Percentiles rank a stretch among this genome's conserved stretches.
phyloP scores from a whole-genome alignment of 1,140 invertebrate species.

The Drosophila auraria region DNA sequence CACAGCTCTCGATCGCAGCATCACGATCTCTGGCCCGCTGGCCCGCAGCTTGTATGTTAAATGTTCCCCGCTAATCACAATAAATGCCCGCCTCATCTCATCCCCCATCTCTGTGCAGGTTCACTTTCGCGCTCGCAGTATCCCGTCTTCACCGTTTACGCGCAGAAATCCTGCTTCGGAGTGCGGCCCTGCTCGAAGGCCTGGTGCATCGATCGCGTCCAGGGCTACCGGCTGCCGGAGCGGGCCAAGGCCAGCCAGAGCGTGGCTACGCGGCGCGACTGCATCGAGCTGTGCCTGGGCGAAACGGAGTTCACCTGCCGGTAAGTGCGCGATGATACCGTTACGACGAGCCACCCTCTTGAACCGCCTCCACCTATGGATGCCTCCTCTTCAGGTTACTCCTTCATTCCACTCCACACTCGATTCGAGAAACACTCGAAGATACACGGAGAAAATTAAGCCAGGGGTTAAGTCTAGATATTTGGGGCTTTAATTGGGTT shows the following conservation, averaged over 20 bases:
- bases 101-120: slow-evolving; percentile 87
- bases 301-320: slow-evolving; percentile 96
- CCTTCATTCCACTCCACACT: slow-evolving; percentile 16
- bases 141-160: slow-evolving; percentile 97
- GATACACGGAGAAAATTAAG: slow-evolving; percentile 9
- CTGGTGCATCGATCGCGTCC: slow-evolving; percentile 97
- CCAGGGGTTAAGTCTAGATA: neutral
- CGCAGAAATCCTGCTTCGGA: slow-evolving; percentile 95
- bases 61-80: slow-evolving; percentile 52
- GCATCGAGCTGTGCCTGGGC: slow-evolving; percentile 94
- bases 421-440: slow-evolving; percentile 24
- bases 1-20: slow-evolving; percentile 44
- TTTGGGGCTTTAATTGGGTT: neutral
- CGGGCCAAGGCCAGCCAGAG: slow-evolving; percentile 90
- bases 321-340: slow-evolving; percentile 86
- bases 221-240: slow-evolving; percentile 92
- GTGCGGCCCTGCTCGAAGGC: slow-evolving; percentile 94
- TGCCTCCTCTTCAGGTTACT: slow-evolving; percentile 28
- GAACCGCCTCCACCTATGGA: slow-evolving; percentile 31
- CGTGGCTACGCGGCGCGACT: slow-evolving; percentile 92
- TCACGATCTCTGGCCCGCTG: slow-evolving; percentile 45
- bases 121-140: slow-evolving; percentile 96
- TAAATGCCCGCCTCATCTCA: slow-evolving; percentile 16
- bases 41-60: slow-evolving; percentile 51
- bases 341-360: slow-evolving; percentile 88